Conservation (phyloP, 1,140 invertebrate genomes). For the Listronotus bonariensis region DNA sequence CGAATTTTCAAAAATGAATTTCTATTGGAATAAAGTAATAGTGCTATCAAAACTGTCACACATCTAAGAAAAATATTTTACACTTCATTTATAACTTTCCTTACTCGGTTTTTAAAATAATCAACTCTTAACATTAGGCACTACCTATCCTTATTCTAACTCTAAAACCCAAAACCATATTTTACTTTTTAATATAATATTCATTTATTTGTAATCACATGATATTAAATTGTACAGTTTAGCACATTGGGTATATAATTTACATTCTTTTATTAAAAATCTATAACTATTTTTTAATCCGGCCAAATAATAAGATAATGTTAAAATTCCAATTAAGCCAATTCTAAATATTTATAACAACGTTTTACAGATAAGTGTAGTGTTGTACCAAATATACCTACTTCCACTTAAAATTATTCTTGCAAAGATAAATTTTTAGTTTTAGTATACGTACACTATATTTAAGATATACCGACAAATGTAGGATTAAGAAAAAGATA, state of each 20-base stretch:
- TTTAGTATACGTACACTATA: too few relatives aligned
- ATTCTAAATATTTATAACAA: too few relatives aligned
- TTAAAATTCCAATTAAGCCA: too few relatives aligned
- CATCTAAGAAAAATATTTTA: constrained; percentile 1
- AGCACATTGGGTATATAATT: not conserved
- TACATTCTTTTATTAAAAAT: not conserved
- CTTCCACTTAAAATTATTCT: too few relatives aligned
- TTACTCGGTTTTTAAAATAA: not conserved
- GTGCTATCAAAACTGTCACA: constrained; percentile 7
- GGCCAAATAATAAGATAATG: too few relatives aligned
- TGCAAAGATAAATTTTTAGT: too few relatives aligned
- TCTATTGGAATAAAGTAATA: not conserved
- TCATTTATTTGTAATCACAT: constrained; percentile 4
- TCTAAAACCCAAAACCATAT: constrained; percentile 13
- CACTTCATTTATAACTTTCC: not conserved
- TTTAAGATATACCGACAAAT: too few relatives aligned
- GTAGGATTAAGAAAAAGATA: too few relatives aligned
- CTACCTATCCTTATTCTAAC: constrained; percentile 2
- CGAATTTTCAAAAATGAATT: not conserved
- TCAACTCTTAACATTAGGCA: not conserved
- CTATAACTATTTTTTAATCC: too few relatives aligned
- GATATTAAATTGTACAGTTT: constrained; percentile 14
- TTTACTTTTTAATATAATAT: not conserved
- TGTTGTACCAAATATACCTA: too few relatives aligned
- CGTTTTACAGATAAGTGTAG: too few relatives aligned